phyloP scores from a whole-genome alignment of 2,113 vertebrate species.

The Polyodon spathula region DNA sequence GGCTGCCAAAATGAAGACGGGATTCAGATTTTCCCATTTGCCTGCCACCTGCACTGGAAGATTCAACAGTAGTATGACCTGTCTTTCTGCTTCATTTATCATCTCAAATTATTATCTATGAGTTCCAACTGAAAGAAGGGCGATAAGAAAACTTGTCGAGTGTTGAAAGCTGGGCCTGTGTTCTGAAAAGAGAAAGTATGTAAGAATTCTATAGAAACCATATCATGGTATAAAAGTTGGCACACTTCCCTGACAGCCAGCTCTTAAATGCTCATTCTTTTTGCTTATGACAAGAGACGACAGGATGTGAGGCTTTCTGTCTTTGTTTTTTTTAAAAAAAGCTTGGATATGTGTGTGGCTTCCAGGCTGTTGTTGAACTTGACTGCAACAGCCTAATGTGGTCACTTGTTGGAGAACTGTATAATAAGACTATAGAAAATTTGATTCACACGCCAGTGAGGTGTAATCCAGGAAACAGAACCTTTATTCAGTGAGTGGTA shows the following conservation, averaged over 20 bases:
- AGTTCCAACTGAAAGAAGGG: slow-evolving; percentile 49
- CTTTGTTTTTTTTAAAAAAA: slow-evolving; percentile 19
- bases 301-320: slow-evolving; percentile 25
- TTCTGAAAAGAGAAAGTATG: slow-evolving; percentile 55
- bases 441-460: background rate
- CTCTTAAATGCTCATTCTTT: slow-evolving; percentile 27
- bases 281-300: slow-evolving; percentile 21
- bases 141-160: slow-evolving; percentile 50
- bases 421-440: background rate
- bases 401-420: background rate
- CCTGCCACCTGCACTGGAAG: slow-evolving; percentile 16
- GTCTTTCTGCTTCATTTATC: slow-evolving; percentile 60
- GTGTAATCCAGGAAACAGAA: slow-evolving; percentile 2
- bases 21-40: slow-evolving; percentile 8
- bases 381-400: background rate
- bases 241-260: slow-evolving; percentile 26
- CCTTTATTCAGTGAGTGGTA: background rate
- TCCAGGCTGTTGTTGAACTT: background rate
- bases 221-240: slow-evolving; percentile 31
- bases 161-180: slow-evolving; percentile 50
- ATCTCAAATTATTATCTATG: slow-evolving; percentile 50
- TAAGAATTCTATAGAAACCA: slow-evolving; percentile 48
- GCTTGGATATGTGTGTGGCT: slow-evolving; percentile 15
- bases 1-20: background rate
- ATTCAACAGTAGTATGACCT: slow-evolving; percentile 46